These are phyloP conservation scores for Halcyon leucocephala DNA, from an alignment of 2,797 vertebrate species.

Conservation along the genomic window DNA sequence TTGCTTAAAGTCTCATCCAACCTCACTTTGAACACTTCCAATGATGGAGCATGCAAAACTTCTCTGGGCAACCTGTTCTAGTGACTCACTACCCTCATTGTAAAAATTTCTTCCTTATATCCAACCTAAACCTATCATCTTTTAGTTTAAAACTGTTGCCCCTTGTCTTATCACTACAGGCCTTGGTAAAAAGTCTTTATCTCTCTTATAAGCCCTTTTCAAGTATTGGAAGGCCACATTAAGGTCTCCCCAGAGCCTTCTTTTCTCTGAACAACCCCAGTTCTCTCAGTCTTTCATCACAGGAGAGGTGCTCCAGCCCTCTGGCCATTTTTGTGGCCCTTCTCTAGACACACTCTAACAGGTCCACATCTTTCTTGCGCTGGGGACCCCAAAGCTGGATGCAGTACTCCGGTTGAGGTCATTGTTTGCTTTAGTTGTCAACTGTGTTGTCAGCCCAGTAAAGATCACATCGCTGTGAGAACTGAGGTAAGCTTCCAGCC, in stretches of 20 bases:
- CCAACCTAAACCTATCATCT: neutral
- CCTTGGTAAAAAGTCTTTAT: neutral
- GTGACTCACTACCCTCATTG: neutral
- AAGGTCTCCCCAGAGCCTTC: neutral
- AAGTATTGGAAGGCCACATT: neutral
- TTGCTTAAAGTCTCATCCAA: neutral
- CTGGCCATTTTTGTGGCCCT: neutral
- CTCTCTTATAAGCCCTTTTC: neutral
- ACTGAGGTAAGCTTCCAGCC: rapidly evolving
- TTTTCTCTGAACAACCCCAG: neutral
- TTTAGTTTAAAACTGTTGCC: neutral
- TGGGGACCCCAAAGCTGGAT: neutral
- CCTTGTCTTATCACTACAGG: neutral
- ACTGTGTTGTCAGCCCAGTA: neutral
- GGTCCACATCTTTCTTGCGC: neutral
- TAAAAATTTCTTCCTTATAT: neutral
- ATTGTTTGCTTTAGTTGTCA: neutral
- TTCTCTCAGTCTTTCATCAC: neutral
- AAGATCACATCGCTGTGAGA: neutral
- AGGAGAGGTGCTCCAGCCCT: neutral
- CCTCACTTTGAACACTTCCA: neutral
- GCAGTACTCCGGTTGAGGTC: neutral
- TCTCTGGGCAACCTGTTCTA: neutral
- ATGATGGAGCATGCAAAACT: neutral
- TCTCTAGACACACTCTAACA: neutral